Percentiles rank a stretch among this genome's conserved stretches.
Evolutionary conservation across 2,797 vertebrate species (phyloP).

Genomic region (Synaphobranchus kaupii): DNA sequence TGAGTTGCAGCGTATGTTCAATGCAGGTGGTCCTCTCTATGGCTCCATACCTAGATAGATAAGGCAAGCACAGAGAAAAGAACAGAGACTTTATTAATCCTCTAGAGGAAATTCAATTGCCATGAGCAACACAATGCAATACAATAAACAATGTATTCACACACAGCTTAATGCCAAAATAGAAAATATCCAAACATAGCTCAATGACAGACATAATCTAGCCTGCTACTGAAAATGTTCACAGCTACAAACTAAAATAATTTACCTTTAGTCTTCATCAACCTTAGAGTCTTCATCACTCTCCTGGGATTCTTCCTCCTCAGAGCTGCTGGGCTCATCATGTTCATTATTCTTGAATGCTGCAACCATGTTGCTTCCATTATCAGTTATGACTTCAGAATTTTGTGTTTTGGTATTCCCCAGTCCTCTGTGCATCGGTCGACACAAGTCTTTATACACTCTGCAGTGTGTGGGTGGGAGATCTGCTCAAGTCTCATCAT

Average conservation of each 20-base stretch:
- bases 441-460: constrained; percentile 37
- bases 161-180: not conserved
- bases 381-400: constrained; percentile 41
- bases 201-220: constrained; percentile 29
- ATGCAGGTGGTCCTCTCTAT: constrained; percentile 35
- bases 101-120: constrained; percentile 13
- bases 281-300: constrained; percentile 18
- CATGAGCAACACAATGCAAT: constrained; percentile 30
- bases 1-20: constrained; percentile 38
- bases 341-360: constrained; percentile 30
- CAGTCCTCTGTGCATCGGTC: constrained; percentile 32
- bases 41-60: constrained; percentile 30
- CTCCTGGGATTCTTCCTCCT: constrained; percentile 7
- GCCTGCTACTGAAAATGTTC: not conserved
- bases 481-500: constrained; percentile 24
- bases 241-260: constrained; percentile 20
- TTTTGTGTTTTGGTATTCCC: constrained; percentile 38
- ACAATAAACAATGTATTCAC: constrained; percentile 18
- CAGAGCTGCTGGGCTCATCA: not conserved
- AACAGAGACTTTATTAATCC: constrained; percentile 14
- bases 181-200: constrained; percentile 28
- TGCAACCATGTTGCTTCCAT: constrained; percentile 42
- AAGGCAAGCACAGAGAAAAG: no score
- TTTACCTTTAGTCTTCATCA: constrained; percentile 21
- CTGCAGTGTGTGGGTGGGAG: constrained; percentile 41